A percentile compares a stretch with the other conserved stretches of the same genome.
Evolutionary conservation across 1,140 invertebrate genomes (phyloP).

Genomic region (Aphaenogaster ashmeadi): DNA sequence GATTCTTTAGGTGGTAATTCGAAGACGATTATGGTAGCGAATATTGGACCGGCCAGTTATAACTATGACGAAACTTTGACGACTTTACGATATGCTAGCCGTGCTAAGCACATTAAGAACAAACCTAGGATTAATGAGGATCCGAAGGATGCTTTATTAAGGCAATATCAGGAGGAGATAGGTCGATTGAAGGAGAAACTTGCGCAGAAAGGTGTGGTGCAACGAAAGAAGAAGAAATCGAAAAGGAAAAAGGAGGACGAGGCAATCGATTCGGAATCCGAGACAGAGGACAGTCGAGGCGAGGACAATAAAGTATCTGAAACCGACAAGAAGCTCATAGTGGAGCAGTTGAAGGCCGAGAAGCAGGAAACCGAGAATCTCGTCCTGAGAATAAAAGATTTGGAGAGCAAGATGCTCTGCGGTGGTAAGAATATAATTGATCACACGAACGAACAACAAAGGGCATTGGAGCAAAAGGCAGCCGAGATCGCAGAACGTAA

Average conservation of each 20-base stretch:
- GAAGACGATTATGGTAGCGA: conserved; percentile 99
- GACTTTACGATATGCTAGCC: conserved; percentile 98
- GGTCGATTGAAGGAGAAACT: conserved; percentile 96
- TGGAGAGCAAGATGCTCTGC: conserved; percentile 98
- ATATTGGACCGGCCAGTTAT: conserved; percentile 97
- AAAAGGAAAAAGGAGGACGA: conserved; percentile 85
- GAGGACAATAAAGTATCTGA: conserved; percentile 88
- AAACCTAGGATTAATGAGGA: conserved; percentile 99
- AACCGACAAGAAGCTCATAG: conserved; percentile 89
- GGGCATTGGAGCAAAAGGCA: conserved; percentile 96
- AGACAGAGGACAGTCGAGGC: conserved; percentile 84
- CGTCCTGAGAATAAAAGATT: conserved; percentile 93
- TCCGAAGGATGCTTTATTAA: conserved; percentile 98
- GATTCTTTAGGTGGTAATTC: conserved; percentile 98
- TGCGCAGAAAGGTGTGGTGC: conserved; percentile 89
- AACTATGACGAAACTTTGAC: conserved; percentile 99
- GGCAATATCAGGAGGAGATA: conserved; percentile 99
- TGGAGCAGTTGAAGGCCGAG: conserved; percentile 88
- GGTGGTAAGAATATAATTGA: conserved; percentile 99
- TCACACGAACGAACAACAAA: conserved; percentile 98
- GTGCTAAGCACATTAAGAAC: conserved; percentile 99
- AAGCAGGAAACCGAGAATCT: conserved; percentile 92
- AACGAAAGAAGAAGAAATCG: conserved; percentile 87
- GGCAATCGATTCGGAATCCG: conserved; percentile 84
- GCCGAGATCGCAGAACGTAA: conserved; percentile 95